phyloP scores from a whole-genome alignment of 2,113 vertebrate genomes.

The Semicossyphus pulcher region DNA sequence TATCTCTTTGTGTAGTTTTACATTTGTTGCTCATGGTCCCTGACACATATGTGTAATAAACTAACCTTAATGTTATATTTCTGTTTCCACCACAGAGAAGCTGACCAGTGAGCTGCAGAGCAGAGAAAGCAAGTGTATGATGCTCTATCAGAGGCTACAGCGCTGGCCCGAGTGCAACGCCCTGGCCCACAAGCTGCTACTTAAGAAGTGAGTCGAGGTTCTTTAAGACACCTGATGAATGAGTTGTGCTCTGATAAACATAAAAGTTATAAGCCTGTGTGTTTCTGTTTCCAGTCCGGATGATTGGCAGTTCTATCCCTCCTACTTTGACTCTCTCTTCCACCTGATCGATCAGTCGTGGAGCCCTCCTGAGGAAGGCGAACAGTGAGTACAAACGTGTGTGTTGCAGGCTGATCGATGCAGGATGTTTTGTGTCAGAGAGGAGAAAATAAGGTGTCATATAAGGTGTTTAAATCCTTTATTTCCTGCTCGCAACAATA shows the following conservation, averaged over 20 bases:
- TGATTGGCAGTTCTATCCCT: slow-evolving; percentile 98
- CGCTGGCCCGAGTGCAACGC: slow-evolving; percentile 96
- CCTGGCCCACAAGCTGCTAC: slow-evolving; percentile 90
- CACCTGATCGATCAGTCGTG: slow-evolving; percentile 92
- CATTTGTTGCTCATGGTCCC: no score
- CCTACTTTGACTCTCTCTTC: slow-evolving; percentile 97
- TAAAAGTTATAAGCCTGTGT: background rate
- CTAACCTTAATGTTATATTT: no score
- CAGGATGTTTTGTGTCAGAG: no score
- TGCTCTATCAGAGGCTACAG: slow-evolving; percentile 92
- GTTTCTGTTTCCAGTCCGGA: slow-evolving; percentile 87
- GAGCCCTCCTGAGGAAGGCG: slow-evolving; percentile 89
- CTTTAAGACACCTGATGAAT: accelerated
- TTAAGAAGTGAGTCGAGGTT: slow-evolving; percentile 90
- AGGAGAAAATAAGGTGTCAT: no score
- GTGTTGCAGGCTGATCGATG: no score
- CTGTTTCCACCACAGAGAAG: slow-evolving; percentile 87
- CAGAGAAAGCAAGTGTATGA: slow-evolving; percentile 97
- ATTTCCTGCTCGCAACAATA: no score
- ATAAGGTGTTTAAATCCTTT: no score
- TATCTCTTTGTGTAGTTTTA: no score
- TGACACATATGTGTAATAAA: no score
- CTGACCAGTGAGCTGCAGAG: slow-evolving; percentile 98
- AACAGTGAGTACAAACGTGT: slow-evolving; percentile 92
- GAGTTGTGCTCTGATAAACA: accelerated